Evolutionary conservation across 2,113 vertebrate species (phyloP).

Genomic region (Gymnarchus niloticus): DNA sequence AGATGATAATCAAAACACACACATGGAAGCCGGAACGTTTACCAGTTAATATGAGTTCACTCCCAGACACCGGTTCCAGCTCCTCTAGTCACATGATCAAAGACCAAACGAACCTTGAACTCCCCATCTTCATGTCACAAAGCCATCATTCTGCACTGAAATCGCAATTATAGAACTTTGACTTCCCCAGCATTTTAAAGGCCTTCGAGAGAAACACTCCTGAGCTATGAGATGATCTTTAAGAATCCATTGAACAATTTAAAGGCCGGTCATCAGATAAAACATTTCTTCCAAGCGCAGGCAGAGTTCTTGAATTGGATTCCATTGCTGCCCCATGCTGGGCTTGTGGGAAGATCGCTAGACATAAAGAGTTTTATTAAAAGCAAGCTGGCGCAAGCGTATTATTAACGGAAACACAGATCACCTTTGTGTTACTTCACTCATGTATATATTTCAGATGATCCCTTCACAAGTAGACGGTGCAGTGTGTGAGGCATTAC

Average conservation of each 20-base stretch:
- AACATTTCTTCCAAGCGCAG: neutral
- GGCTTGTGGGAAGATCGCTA: neutral
- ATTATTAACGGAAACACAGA: conserved; percentile 15
- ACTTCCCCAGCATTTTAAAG: too few relatives aligned
- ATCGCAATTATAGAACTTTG: neutral
- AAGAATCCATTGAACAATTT: neutral
- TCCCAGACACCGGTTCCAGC: neutral
- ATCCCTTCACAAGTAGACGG: conserved; percentile 5
- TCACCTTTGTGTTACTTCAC: conserved; percentile 11
- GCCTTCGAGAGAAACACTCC: neutral
- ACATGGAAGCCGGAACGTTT: neutral
- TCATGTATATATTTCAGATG: conserved; percentile 14
- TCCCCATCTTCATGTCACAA: neutral
- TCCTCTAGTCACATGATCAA: neutral
- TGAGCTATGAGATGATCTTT: neutral
- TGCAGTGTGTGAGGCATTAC: neutral
- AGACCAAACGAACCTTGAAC: neutral
- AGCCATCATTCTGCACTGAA: neutral
- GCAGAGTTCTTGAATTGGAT: conserved; percentile 11
- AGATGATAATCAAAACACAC: neutral
- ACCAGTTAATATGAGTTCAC: neutral
- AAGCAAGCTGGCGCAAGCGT: neutral
- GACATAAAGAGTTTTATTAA: conserved; percentile 2
- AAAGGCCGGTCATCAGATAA: neutral
- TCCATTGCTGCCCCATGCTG: neutral